Conservation (phyloP, 2,113 vertebrate genomes). For the Oxygymnocypris stewartii region DNA sequence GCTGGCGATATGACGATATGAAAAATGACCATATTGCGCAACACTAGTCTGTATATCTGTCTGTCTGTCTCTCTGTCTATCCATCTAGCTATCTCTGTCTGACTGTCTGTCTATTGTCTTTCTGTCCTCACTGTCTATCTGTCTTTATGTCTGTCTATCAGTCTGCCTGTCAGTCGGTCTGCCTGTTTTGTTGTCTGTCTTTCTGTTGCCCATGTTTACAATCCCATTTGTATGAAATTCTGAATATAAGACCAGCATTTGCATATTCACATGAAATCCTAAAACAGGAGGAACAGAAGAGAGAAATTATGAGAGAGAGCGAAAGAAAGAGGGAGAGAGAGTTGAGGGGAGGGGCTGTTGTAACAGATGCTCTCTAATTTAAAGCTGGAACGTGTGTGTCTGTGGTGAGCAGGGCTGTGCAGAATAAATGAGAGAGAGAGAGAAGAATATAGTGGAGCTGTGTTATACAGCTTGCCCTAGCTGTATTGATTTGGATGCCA, state of each 20-base stretch:
- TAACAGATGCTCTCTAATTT: slow-evolving; percentile 47
- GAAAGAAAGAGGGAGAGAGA: slow-evolving; percentile 4
- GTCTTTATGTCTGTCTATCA: background rate
- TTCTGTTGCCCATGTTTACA: background rate
- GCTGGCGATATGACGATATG: too few species aligned
- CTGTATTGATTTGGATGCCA: slow-evolving; percentile 62
- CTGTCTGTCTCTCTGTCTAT: background rate
- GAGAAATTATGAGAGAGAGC: background rate
- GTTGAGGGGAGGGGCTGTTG: slow-evolving; percentile 33
- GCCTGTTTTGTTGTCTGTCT: background rate
- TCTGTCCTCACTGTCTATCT: background rate
- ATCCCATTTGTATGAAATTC: background rate
- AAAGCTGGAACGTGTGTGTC: slow-evolving; percentile 23
- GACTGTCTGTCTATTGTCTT: too few species aligned
- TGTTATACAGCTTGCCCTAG: slow-evolving; percentile 58
- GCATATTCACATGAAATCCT: background rate
- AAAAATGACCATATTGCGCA: too few species aligned
- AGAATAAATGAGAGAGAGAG: slow-evolving; percentile 36
- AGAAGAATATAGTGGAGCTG: slow-evolving; percentile 42
- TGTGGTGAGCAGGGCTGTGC: slow-evolving; percentile 43
- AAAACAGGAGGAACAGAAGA: background rate
- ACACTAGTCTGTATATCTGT: background rate
- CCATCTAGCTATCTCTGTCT: too few species aligned
- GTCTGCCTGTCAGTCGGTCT: background rate
- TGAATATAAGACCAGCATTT: slow-evolving; percentile 11